A percentile compares a stretch with the other conserved stretches of the same genome.
Conservation (phyloP, 2,888 invertebrate species). For the Diplolepis rosae region DNA sequence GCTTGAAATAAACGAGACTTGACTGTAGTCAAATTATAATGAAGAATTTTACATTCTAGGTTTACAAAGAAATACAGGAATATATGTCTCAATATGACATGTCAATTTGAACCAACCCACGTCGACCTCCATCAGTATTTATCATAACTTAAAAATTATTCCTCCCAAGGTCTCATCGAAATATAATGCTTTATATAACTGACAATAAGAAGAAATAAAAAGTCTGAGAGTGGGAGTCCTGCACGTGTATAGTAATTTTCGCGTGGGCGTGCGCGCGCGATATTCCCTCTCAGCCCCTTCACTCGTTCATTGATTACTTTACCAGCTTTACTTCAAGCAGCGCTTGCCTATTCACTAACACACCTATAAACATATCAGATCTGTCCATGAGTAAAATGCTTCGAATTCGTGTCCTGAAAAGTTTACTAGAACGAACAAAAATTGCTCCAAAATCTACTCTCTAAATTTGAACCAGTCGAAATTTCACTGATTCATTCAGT, state of each 20-base stretch:
- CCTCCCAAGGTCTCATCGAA: neutral
- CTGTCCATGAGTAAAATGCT: neutral
- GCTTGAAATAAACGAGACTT: too few relatives aligned
- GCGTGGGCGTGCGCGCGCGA: neutral
- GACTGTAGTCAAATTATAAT: too few relatives aligned
- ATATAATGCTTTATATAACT: neutral
- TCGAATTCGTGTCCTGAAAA: neutral
- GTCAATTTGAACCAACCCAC: neutral
- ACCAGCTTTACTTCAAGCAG: too few relatives aligned
- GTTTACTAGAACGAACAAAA: neutral
- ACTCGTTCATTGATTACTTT: neutral
- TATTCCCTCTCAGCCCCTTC: neutral
- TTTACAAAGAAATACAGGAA: neutral
- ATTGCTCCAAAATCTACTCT: neutral
- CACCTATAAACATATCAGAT: neutral
- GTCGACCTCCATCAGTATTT: constrained; percentile 1
- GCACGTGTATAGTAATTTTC: neutral
- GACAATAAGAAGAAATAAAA: neutral
- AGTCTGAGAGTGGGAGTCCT: neutral
- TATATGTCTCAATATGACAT: neutral
- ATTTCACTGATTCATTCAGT: too few relatives aligned
- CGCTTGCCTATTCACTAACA: too few relatives aligned
- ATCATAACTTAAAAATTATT: neutral
- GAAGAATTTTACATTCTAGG: neutral
- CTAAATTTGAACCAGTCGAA: too few relatives aligned